A percentile compares a stretch with the other conserved stretches of the same genome.
Conservation (phyloP, 2,113 vertebrate species). For the Toxotes jaculatrix region DNA sequence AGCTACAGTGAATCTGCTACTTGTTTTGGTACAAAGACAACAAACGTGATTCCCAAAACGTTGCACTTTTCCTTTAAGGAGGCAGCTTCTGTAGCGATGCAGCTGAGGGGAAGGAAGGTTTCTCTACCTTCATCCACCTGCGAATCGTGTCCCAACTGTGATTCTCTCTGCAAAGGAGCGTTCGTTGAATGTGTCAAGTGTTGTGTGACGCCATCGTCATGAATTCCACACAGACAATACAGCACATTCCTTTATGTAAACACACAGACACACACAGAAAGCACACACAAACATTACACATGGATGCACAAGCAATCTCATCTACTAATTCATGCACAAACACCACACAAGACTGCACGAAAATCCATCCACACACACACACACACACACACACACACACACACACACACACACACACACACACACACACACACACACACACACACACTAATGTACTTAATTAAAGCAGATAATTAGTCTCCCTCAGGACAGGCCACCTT, state of each 20-base stretch:
- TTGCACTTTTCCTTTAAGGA: too few species aligned
- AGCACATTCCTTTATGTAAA: constrained; percentile 17
- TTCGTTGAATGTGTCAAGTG: not conserved
- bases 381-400: constrained; percentile 29
- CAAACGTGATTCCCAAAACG: too few species aligned
- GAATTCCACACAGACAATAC: constrained; percentile 5
- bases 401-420: constrained; percentile 26
- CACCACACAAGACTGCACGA: constrained; percentile 9
- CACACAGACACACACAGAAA: not conserved
- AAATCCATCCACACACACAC: constrained; percentile 27
- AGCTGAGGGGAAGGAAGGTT: not conserved
- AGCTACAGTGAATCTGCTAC: too few species aligned
- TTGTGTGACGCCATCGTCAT: not conserved
- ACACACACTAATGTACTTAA: constrained; percentile 51
- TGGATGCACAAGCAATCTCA: constrained; percentile 3
- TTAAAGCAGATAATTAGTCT: constrained; percentile 70
- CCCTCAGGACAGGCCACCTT: constrained; percentile 58
- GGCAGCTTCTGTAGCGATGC: not conserved
- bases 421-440: constrained; percentile 28
- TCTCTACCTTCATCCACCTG: not conserved
- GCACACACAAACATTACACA: constrained; percentile 13
- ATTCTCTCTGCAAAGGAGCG: not conserved
- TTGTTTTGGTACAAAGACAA: too few species aligned
- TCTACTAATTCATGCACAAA: constrained; percentile 21
- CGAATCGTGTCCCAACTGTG: not conserved